Conservation (phyloP, 1,140 invertebrate genomes). For the Conus ventricosus region DNA sequence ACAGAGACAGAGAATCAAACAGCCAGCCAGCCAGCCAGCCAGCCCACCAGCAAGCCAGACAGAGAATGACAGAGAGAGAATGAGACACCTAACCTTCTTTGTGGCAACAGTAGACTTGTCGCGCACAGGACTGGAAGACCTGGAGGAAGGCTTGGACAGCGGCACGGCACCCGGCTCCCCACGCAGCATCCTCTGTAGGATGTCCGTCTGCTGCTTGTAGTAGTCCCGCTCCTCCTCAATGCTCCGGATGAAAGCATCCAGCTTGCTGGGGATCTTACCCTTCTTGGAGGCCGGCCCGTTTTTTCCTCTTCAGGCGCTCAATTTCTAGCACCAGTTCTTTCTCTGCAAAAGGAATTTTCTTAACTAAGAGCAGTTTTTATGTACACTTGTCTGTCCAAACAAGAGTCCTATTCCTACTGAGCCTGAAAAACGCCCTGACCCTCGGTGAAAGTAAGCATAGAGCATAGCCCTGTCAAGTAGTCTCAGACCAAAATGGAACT, state of each 20-base stretch:
- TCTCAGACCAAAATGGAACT: no score
- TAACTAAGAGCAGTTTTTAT: no score
- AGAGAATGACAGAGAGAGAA: no score
- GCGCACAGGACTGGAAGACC: conserved; percentile 60
- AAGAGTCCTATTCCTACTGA: no score
- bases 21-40: no score
- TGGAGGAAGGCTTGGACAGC: conserved; percentile 45
- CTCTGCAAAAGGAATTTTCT: conserved; percentile 55
- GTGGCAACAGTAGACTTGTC: conserved; percentile 35
- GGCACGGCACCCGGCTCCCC: conserved; percentile 57
- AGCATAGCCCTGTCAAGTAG: no score
- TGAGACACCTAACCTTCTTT: neutral
- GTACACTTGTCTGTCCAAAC: no score
- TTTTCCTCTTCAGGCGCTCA: conserved; percentile 70
- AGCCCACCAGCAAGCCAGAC: no score
- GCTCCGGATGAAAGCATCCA: conserved; percentile 71
- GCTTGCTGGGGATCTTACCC: conserved; percentile 64
- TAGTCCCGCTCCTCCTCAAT: conserved; percentile 75
- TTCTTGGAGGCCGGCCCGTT: conserved; percentile 56
- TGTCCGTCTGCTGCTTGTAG: conserved; percentile 72
- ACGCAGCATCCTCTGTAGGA: conserved; percentile 62
- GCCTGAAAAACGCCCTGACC: no score
- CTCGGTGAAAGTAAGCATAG: no score
- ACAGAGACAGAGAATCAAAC: no score
- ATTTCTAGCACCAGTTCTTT: conserved; percentile 74